A percentile compares a stretch with the other conserved stretches of the same genome.
phyloP scores from a whole-genome alignment of 2,113 vertebrate species.

The Protobothrops flavoviridis region DNA sequence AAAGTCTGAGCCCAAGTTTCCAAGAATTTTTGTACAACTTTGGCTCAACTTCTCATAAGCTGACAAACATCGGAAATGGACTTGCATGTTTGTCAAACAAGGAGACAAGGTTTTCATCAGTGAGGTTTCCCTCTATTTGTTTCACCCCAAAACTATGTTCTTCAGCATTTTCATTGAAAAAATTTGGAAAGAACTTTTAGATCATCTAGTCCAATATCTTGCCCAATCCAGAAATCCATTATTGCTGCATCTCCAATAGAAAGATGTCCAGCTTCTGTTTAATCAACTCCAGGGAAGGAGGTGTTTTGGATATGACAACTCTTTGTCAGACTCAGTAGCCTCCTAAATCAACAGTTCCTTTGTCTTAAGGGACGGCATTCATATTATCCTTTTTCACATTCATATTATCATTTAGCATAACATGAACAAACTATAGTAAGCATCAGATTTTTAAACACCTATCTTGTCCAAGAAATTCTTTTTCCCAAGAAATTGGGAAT shows the following conservation, averaged over 20 bases:
- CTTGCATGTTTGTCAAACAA: not conserved
- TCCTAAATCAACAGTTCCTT: not conserved
- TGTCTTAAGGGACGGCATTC: not conserved
- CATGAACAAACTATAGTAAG: not conserved
- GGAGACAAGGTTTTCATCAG: not conserved
- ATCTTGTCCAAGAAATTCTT: not conserved
- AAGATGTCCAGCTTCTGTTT: not conserved
- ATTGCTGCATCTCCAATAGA: not conserved
- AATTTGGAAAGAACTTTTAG: not conserved
- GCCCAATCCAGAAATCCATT: not conserved
- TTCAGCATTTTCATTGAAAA: not conserved
- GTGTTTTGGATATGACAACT: not conserved
- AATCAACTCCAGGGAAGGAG: not conserved
- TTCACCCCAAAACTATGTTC: not conserved
- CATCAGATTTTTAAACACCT: not conserved
- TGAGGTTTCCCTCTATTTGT: not conserved
- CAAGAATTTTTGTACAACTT: conserved; percentile 15
- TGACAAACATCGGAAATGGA: conserved; percentile 9
- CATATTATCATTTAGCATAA: not conserved
- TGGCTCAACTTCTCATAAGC: not conserved
- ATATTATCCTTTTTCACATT: not conserved
- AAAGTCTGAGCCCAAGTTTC: conserved; percentile 21
- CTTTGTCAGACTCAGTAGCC: not conserved
- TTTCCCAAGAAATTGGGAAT: not conserved
- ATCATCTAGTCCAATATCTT: not conserved